phyloP scores from a whole-genome alignment of 2,797 vertebrate species.

The Rhadinocentrus ornatus region DNA sequence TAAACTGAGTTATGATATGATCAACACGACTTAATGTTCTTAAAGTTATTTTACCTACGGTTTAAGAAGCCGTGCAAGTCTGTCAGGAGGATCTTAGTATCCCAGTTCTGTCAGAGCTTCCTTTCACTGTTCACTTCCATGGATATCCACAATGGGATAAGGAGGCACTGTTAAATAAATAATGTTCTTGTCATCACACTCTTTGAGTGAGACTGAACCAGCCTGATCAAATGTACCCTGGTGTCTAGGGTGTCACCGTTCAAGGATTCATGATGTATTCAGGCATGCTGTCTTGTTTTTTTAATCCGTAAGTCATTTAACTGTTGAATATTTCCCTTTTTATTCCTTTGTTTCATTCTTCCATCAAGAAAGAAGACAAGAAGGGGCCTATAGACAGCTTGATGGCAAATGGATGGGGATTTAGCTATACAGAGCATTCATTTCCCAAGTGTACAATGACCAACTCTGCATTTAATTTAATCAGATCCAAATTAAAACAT shows the following conservation, averaged over 20 bases:
- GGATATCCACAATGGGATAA: constrained; percentile 43
- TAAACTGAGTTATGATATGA: neutral
- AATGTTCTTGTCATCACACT: constrained; percentile 47
- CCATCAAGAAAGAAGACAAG: neutral
- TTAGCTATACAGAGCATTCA: neutral
- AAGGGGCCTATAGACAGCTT: neutral
- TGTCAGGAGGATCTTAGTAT: constrained; percentile 24
- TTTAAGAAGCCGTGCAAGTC: constrained; percentile 20
- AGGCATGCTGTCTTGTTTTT: neutral
- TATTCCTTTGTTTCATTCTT: neutral
- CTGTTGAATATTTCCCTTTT: constrained; percentile 8
- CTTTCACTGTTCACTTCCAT: neutral
- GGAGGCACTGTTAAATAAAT: constrained; percentile 72
- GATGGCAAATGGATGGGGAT: neutral
- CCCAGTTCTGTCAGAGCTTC: constrained; percentile 30
- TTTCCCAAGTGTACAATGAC: neutral
- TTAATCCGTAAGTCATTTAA: constrained; percentile 5
- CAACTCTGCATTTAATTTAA: neutral
- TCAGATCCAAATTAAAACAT: neutral
- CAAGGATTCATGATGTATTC: constrained; percentile 21
- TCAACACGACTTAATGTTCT: neutral
- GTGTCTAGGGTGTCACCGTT: constrained; percentile 64
- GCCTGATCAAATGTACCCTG: constrained; percentile 66
- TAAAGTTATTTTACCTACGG: constrained; percentile 46
- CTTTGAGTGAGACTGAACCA: constrained; percentile 60